Percentiles rank a stretch among this genome's conserved stretches.
Conservation (phyloP, 2,797 vertebrate genomes). For the Pristis pectinata region DNA sequence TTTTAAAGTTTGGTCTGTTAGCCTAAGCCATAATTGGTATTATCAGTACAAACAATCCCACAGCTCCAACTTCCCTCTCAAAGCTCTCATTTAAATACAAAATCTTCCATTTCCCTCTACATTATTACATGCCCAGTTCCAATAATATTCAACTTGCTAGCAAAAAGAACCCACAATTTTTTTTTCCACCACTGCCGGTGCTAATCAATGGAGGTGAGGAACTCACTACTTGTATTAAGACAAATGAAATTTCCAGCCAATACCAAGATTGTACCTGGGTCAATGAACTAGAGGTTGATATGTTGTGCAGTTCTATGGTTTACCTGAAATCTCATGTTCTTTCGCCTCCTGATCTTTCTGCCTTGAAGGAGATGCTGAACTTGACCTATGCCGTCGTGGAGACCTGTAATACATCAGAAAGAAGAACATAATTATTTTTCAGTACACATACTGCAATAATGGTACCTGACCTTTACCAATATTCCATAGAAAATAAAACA, state of each 20-base stretch:
- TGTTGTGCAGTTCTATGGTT: too few species aligned
- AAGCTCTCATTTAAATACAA: background rate
- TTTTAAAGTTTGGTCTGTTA: background rate
- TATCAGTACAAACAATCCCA: background rate
- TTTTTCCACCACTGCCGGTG: background rate
- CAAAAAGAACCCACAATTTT: background rate
- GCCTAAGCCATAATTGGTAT: background rate
- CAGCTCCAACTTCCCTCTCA: background rate
- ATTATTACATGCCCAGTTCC: too few species aligned
- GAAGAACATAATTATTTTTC: background rate
- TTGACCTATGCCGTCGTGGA: constrained; percentile 76
- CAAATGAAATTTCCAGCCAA: background rate
- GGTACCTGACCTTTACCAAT: background rate
- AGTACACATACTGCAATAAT: background rate
- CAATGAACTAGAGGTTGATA: background rate
- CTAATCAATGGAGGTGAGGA: background rate
- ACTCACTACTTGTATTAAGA: background rate
- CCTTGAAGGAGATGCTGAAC: constrained; percentile 70
- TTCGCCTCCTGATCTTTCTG: constrained; percentile 73
- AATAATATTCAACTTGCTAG: background rate
- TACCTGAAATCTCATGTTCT: constrained; percentile 84
- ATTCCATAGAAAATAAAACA: background rate
- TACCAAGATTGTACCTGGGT: too few species aligned
- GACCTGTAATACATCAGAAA: constrained; percentile 57
- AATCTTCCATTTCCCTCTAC: background rate